phyloP scores from a whole-genome alignment of 92 coral and sea anemone genomes.

The Metridium senile region DNA sequence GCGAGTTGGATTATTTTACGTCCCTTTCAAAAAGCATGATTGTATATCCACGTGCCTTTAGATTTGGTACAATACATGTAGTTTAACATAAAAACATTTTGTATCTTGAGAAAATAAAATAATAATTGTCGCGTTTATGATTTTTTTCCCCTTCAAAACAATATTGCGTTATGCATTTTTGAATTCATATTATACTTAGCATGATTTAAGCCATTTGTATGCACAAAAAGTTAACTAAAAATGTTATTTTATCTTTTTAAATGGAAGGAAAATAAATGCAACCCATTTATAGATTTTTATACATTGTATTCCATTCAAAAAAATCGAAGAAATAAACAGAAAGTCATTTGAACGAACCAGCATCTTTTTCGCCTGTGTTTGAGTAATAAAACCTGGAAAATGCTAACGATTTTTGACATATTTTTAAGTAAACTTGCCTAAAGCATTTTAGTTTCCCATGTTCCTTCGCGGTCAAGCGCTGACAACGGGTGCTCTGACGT shows the following conservation, averaged over 20 bases:
- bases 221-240: no score
- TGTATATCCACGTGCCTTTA: neutral
- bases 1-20: neutral
- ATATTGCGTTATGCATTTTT: no score
- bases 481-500: slow-evolving; percentile 61
- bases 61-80: no score
- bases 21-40: neutral
- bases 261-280: no score
- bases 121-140: no score
- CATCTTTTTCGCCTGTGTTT: neutral
- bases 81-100: no score
- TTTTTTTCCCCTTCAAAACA: no score
- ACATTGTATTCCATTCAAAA: neutral
- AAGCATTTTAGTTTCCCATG: slow-evolving; percentile 22
- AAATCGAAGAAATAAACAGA: neutral
- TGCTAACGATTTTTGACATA: neutral
- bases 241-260: no score
- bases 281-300: no score
- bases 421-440: neutral
- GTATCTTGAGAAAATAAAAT: no score
- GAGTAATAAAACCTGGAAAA: neutral
- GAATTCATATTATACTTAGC: no score
- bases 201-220: no score
- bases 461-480: slow-evolving; percentile 7
- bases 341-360: neutral